Conservation (phyloP, 2,888 invertebrate genomes). For the Helicoverpa assulta region DNA sequence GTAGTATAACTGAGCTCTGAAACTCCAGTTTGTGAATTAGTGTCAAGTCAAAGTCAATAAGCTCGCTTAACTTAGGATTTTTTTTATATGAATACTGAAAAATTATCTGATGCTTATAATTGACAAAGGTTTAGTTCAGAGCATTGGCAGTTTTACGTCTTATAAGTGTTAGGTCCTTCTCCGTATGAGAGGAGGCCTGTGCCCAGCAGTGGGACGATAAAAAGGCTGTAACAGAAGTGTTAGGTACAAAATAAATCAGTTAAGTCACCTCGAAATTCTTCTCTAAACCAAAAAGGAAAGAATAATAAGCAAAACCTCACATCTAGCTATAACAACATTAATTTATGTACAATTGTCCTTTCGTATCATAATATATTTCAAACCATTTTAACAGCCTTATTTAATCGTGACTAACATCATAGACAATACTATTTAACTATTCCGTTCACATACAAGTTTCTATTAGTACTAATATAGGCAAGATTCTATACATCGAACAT, state of each 20-base stretch:
- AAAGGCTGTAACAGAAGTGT: too few relatives aligned
- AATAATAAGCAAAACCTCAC: constrained; percentile 1
- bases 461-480: constrained; percentile 62
- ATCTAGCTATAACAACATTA: constrained; percentile 7
- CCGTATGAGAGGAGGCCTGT: too few relatives aligned
- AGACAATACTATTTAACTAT: constrained; percentile 40
- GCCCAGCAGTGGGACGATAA: too few relatives aligned
- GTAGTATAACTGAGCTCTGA: too few relatives aligned
- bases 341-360: constrained; percentile 13
- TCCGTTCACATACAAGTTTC: constrained; percentile 50
- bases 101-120: too few relatives aligned
- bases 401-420: constrained; percentile 31
- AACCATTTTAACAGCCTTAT: constrained; percentile 23
- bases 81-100: too few relatives aligned
- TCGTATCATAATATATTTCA: constrained; percentile 22
- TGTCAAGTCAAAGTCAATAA: too few relatives aligned
- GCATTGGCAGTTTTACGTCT: too few relatives aligned
- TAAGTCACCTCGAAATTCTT: constrained; percentile 2
- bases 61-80: too few relatives aligned
- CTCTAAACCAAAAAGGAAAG: constrained; percentile 2
- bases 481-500: constrained; percentile 61
- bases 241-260: background rate
- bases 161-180: too few relatives aligned
- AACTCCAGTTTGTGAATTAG: too few relatives aligned
- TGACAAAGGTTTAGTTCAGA: too few relatives aligned